phyloP scores from a whole-genome alignment of 1,140 invertebrate genomes.

The Sitodiplosis mosellana region DNA sequence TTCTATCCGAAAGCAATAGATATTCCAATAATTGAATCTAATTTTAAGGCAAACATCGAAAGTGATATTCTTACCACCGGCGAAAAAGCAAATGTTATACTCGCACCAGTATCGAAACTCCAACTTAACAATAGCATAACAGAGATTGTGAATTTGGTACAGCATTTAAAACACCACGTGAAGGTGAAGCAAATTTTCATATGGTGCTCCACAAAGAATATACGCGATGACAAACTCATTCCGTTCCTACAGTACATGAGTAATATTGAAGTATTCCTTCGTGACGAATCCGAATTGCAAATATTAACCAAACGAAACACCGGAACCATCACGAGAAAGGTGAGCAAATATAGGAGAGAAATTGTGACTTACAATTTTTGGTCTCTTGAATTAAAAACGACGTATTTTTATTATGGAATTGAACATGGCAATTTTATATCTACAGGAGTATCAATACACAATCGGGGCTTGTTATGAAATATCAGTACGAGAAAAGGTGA shows the following conservation, averaged over 20 bases:
- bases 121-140: too few relatives aligned
- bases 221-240: constrained; percentile 12
- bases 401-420: too few relatives aligned
- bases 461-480: constrained; percentile 14
- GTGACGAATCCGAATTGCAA: constrained; percentile 10
- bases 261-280: constrained; percentile 14
- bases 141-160: not conserved
- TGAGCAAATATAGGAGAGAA: not conserved
- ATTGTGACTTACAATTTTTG: not conserved
- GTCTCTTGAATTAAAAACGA: too few relatives aligned
- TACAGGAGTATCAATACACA: constrained; percentile 12
- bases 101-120: too few relatives aligned
- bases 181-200: constrained; percentile 15
- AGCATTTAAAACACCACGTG: not conserved
- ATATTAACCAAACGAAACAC: constrained; percentile 13
- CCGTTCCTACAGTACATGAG: constrained; percentile 19
- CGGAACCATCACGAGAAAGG: constrained; percentile 12
- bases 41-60: too few relatives aligned
- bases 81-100: too few relatives aligned
- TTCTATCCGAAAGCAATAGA: too few relatives aligned
- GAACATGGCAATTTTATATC: not conserved
- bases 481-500: constrained; percentile 7
- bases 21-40: too few relatives aligned
- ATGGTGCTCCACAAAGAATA: constrained; percentile 14
- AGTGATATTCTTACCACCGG: too few relatives aligned